Evolutionary conservation across 2,888 invertebrate species (phyloP).

Genomic region (Drosophila prostipennis): DNA sequence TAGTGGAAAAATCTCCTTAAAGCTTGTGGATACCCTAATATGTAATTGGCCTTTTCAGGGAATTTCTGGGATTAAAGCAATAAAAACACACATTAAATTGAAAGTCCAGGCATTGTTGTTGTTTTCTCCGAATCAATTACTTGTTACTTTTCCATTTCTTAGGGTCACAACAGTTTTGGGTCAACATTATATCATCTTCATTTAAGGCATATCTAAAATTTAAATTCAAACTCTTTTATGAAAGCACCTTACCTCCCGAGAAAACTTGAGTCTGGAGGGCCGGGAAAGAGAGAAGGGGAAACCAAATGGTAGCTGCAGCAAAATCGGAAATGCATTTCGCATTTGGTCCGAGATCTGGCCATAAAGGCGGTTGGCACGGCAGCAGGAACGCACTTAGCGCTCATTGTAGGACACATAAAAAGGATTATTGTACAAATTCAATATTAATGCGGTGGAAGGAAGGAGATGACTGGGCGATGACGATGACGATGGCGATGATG

Average conservation of each 20-base stretch:
- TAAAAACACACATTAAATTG: no score
- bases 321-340: slow-evolving; percentile 59
- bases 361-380: slow-evolving; percentile 60
- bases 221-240: not conserved
- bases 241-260: not conserved
- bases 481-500: slow-evolving; percentile 3
- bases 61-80: no score
- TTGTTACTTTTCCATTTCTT: no score
- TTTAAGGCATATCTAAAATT: not conserved
- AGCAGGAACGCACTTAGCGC: slow-evolving; percentile 59
- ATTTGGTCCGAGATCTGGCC: slow-evolving; percentile 48
- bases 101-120: no score
- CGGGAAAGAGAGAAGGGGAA: not conserved
- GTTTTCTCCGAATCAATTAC: no score
- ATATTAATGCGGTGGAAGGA: slow-evolving; percentile 66
- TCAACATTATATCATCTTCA: not conserved
- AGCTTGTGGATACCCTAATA: slow-evolving; percentile 1
- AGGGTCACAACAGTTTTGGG: no score
- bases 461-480: slow-evolving; percentile 12
- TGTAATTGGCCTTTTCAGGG: not conserved
- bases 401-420: slow-evolving; percentile 75
- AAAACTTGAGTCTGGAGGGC: not conserved
- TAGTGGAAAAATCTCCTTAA: not conserved
- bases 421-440: slow-evolving; percentile 79
- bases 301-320: not conserved